Evolutionary conservation across 2,888 invertebrate genomes (phyloP).

Genomic region (Melieria crassipennis): DNA sequence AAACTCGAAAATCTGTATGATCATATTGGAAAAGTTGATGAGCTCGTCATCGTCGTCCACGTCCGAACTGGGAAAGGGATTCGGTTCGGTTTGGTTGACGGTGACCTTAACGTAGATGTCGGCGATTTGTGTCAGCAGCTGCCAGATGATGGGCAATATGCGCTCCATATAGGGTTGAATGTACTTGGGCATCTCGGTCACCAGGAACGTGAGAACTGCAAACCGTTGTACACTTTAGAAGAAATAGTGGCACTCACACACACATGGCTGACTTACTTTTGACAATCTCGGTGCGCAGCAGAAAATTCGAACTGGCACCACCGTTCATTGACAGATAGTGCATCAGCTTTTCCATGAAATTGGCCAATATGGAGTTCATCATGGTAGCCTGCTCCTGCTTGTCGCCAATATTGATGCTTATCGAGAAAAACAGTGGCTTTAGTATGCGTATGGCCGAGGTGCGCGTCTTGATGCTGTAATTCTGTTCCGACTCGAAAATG

Average conservation of each 20-base stretch:
- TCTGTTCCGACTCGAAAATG: slow-evolving; percentile 71
- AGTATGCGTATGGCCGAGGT: slow-evolving; percentile 76
- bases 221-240: background rate
- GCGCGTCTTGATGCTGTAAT: slow-evolving; percentile 70
- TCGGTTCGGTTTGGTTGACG: slow-evolving; percentile 70
- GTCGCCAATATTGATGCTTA: slow-evolving; percentile 60
- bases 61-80: slow-evolving; percentile 68
- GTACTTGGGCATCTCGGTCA: slow-evolving; percentile 72
- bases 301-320: slow-evolving; percentile 69
- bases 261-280: slow-evolving; percentile 63
- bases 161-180: slow-evolving; percentile 71
- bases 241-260: background rate
- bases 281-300: slow-evolving; percentile 73
- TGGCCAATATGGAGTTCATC: slow-evolving; percentile 74
- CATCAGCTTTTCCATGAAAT: slow-evolving; percentile 73
- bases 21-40: slow-evolving; percentile 72
- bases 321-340: slow-evolving; percentile 69
- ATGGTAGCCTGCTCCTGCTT: slow-evolving; percentile 71
- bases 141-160: slow-evolving; percentile 75
- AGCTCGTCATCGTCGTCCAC: slow-evolving; percentile 72
- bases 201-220: slow-evolving; percentile 70
- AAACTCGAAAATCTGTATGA: slow-evolving; percentile 76
- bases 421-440: slow-evolving; percentile 69
- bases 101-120: slow-evolving; percentile 73
- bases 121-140: slow-evolving; percentile 74